phyloP scores from a whole-genome alignment of 2,113 vertebrate species.

The Salvelinus namaycush region DNA sequence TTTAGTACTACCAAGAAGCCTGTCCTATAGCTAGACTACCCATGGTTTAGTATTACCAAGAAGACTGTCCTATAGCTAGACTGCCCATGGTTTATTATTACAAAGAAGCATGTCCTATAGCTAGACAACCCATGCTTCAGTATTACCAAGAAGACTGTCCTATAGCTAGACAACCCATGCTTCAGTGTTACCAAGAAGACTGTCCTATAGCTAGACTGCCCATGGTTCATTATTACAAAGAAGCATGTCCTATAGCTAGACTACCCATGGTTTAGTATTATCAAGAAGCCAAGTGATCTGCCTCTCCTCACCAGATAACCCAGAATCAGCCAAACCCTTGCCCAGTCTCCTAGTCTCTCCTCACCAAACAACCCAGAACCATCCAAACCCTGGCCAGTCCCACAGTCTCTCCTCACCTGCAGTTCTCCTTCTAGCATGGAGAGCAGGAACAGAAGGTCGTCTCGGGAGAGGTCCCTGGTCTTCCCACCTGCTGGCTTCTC shows the following conservation, averaged over 20 bases:
- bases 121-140: not conserved
- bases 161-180: not conserved
- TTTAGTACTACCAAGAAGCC: not conserved
- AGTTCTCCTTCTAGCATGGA: conserved; percentile 96
- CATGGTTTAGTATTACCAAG: not conserved
- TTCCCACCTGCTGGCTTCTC: conserved; percentile 70
- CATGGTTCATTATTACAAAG: too few relatives aligned
- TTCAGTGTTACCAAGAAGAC: not conserved
- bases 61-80: conserved; percentile 5
- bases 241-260: too few relatives aligned
- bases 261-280: too few relatives aligned
- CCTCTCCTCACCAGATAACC: conserved; percentile 1
- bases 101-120: not conserved
- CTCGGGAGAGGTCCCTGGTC: conserved; percentile 87
- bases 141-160: conserved; percentile 1
- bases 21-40: conserved; percentile 13
- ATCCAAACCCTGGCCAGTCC: not conserved
- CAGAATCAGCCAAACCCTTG: not conserved
- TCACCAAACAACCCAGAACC: conserved; percentile 69
- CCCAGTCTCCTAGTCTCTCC: not conserved
- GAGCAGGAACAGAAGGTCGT: conserved; percentile 93
- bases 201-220: conserved; percentile 7
- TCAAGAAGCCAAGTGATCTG: too few relatives aligned
- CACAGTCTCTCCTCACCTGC: conserved; percentile 79
- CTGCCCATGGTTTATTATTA: not conserved